phyloP scores from a whole-genome alignment of 2,888 invertebrate species.

The Morpho helenor region DNA sequence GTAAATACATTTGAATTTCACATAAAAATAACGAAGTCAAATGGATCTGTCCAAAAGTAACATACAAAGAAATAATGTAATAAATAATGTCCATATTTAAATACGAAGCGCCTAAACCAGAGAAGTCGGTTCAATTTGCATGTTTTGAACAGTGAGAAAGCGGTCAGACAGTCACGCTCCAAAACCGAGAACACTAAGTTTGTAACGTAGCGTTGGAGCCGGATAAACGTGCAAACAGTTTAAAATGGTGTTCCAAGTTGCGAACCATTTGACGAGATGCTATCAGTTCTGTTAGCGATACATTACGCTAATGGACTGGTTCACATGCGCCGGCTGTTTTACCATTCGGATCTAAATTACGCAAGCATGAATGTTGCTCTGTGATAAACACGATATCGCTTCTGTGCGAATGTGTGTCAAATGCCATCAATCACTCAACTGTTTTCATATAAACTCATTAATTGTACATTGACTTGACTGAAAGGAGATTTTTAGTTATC shows the following conservation, averaged over 20 bases:
- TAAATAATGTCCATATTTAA: too few species aligned
- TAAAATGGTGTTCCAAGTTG: slow-evolving; percentile 9
- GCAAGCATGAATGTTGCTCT: slow-evolving; percentile 6
- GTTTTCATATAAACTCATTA: not conserved
- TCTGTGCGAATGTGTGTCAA: not conserved
- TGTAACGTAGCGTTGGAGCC: slow-evolving; percentile 10
- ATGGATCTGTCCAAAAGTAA: too few species aligned
- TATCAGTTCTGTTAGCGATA: slow-evolving; percentile 10
- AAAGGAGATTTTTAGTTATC: too few species aligned
- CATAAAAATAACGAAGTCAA: too few species aligned
- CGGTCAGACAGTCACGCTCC: slow-evolving; percentile 23
- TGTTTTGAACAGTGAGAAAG: slow-evolving; percentile 20
- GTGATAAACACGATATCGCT: slow-evolving; percentile 5
- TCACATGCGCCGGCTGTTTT: slow-evolving; percentile 13
- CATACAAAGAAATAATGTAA: too few species aligned
- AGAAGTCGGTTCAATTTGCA: slow-evolving; percentile 17
- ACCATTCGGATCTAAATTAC: slow-evolving; percentile 11
- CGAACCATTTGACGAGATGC: slow-evolving; percentile 14
- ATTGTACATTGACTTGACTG: too few species aligned
- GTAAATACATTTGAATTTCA: too few species aligned
- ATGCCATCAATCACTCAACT: not conserved
- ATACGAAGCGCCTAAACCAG: too few species aligned
- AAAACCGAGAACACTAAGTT: slow-evolving; percentile 15
- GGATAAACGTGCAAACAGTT: slow-evolving; percentile 6
- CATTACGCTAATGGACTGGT: slow-evolving; percentile 15